Evolutionary conservation across 1,140 invertebrate species (phyloP).

Genomic region (Hyposmocoma kahamanoa): DNA sequence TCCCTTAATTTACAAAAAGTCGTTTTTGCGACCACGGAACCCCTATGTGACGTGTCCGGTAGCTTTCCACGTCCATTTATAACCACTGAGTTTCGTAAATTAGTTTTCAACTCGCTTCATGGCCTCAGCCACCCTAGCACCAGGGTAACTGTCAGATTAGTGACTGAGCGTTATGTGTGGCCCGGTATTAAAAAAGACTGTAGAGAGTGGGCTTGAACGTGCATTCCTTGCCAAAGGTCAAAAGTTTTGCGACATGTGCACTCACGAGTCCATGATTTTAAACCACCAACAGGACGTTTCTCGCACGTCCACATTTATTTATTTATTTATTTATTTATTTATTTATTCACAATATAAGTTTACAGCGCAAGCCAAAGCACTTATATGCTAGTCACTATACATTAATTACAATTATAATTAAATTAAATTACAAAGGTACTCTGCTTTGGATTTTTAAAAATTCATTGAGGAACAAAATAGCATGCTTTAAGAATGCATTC

Average conservation of each 20-base stretch:
- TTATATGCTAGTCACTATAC: no score
- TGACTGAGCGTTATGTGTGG: constrained; percentile 27
- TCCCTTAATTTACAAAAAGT: constrained; percentile 3
- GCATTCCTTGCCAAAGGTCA: constrained; percentile 23
- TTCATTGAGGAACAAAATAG: no score
- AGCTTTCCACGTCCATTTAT: constrained; percentile 10
- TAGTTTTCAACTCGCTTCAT: constrained; percentile 26
- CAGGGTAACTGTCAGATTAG: constrained; percentile 20
- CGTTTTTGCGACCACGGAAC: neutral
- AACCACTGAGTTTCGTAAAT: constrained; percentile 11
- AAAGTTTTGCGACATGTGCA: constrained; percentile 27
- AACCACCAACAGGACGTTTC: neutral
- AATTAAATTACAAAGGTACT: no score
- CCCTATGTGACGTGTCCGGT: constrained; percentile 6
- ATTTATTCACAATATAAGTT: no score
- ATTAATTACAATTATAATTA: no score
- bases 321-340: no score
- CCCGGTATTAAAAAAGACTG: constrained; percentile 27
- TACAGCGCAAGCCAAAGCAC: no score
- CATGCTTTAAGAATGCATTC: no score
- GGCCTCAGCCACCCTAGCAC: constrained; percentile 20
- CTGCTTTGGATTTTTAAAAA: no score
- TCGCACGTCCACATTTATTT: neutral
- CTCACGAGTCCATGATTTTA: neutral
- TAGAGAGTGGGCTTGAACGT: constrained; percentile 18